phyloP scores from a whole-genome alignment of 2,888 invertebrate genomes.

The Cerastis rubricosa region DNA sequence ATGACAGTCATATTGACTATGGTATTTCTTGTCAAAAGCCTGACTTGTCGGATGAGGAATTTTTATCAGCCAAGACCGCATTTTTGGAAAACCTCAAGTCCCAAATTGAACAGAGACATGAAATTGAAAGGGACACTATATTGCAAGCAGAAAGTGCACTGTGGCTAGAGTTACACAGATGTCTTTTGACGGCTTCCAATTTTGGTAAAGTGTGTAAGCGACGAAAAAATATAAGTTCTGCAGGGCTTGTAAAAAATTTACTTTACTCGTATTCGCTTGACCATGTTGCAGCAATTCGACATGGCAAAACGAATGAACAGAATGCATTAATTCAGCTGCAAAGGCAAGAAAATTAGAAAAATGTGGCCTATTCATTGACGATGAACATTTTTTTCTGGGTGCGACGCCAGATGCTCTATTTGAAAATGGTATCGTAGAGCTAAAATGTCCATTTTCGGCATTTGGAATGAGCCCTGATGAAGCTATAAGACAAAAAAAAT shows the following conservation, averaged over 20 bases:
- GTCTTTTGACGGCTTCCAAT: not conserved
- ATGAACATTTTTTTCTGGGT: not conserved
- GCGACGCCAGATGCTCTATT: not conserved
- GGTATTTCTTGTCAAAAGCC: not conserved
- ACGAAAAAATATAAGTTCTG: not conserved
- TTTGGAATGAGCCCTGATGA: conserved; percentile 1
- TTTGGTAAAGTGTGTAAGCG: conserved; percentile 5
- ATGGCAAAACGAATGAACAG: not conserved
- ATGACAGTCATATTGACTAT: not conserved
- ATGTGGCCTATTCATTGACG: not conserved
- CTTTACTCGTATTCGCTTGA: not conserved
- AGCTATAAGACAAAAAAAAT: not conserved
- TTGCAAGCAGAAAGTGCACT: not conserved
- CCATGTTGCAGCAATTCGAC: not conserved
- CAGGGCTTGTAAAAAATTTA: not conserved
- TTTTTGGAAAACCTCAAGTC: not conserved
- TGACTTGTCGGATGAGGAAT: not conserved
- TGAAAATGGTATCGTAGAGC: not conserved
- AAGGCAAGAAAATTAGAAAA: not conserved
- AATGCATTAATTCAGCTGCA: not conserved
- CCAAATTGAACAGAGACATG: not conserved
- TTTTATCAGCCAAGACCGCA: not conserved
- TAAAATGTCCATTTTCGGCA: not conserved
- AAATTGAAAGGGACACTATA: not conserved
- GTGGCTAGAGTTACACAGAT: not conserved